Percentiles rank a stretch among this genome's conserved stretches.
These are phyloP conservation scores for Potamarius usumacintae DNA, from an alignment of 2,113 vertebrate genomes.

Conservation along the genomic window DNA sequence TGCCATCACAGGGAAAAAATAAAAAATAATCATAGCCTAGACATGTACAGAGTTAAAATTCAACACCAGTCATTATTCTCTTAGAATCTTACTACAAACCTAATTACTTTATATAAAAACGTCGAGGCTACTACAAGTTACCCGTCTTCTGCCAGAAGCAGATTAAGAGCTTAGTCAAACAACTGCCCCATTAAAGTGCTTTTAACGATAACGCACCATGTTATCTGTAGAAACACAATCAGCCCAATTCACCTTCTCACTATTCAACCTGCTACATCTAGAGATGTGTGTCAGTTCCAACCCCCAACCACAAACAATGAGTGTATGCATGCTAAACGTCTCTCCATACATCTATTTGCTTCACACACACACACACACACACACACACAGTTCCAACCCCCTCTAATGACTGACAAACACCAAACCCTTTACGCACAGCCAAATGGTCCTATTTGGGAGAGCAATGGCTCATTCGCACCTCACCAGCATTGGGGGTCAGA, in stretches of 20 bases:
- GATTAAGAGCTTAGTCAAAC: constrained; percentile 11
- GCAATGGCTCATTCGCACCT: constrained; percentile 35
- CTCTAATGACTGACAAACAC: neutral
- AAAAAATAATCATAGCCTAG: too few relatives aligned
- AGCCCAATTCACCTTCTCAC: constrained; percentile 4
- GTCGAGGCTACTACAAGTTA: neutral
- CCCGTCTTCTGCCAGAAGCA: neutral
- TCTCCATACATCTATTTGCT: constrained; percentile 5
- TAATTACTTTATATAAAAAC: neutral
- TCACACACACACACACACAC: neutral
- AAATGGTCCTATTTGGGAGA: constrained; percentile 27
- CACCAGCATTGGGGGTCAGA: neutral
- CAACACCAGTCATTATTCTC: neutral
- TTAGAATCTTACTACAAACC: neutral
- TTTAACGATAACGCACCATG: neutral
- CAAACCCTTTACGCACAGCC: constrained; percentile 12
- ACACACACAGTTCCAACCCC: neutral
- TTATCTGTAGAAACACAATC: constrained; percentile 37
- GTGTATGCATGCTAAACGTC: neutral
- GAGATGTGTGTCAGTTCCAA: constrained; percentile 9
- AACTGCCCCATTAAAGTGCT: constrained; percentile 8
- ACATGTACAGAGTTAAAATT: neutral
- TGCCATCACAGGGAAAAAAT: neutral
- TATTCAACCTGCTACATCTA: constrained; percentile 17
- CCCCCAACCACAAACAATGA: constrained; percentile 5